Evolutionary conservation across 2,797 vertebrate species (phyloP).

Genomic region (Syncerus caffer): DNA sequence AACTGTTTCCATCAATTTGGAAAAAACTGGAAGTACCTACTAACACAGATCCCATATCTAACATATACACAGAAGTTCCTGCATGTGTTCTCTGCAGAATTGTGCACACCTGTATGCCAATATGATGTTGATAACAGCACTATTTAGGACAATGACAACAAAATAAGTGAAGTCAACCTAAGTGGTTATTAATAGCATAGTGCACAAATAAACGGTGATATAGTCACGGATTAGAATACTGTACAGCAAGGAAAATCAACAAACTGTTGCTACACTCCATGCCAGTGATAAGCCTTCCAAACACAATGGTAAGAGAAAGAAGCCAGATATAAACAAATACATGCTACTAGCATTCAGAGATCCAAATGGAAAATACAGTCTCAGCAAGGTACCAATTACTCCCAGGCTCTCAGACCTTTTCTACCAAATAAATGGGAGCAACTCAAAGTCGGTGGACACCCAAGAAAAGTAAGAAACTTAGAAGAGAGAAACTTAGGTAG

Average conservation of each 20-base stretch:
- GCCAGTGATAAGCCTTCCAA: background rate
- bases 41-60: background rate
- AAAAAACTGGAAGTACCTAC: background rate
- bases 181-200: background rate
- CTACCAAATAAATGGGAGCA: background rate
- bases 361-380: background rate
- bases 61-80: background rate
- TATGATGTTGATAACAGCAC: background rate
- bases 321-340: background rate
- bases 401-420: background rate
- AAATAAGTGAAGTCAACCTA: background rate
- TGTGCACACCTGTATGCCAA: background rate
- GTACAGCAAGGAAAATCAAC: background rate
- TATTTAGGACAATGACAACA: background rate
- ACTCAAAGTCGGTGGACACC: background rate
- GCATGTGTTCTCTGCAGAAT: background rate
- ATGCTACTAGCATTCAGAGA: background rate
- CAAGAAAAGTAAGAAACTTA: background rate
- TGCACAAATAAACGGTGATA: background rate
- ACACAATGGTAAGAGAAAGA: background rate
- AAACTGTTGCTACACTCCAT: background rate
- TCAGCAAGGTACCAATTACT: background rate
- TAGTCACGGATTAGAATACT: background rate
- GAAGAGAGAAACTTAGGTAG: background rate
- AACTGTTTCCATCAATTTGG: too few relatives aligned